Evolutionary conservation across 2,888 invertebrate species (phyloP).

Genomic region (Noctuana brunneofusca): DNA sequence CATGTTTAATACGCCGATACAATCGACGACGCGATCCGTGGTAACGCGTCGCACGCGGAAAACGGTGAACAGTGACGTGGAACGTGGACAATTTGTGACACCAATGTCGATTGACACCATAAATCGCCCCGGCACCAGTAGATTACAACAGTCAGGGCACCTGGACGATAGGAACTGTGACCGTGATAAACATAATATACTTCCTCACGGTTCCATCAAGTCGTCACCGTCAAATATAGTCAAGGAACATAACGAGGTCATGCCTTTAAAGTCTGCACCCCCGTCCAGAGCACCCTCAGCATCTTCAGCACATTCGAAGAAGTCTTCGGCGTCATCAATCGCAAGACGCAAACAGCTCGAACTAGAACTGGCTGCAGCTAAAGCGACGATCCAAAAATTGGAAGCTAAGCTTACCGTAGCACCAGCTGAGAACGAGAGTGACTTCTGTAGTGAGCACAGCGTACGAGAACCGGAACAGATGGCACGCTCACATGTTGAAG

Average conservation of each 20-base stretch:
- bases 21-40: neutral
- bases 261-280: slow-evolving; percentile 3
- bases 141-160: neutral
- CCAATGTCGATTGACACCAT: neutral
- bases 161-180: slow-evolving; percentile 1
- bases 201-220: neutral
- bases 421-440: slow-evolving; percentile 1
- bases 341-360: slow-evolving; percentile 1
- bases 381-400: neutral
- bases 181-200: neutral
- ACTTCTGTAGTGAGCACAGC: neutral
- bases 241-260: neutral
- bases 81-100: neutral
- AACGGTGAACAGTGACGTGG: neutral
- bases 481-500: neutral
- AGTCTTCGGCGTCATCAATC: neutral
- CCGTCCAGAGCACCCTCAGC: neutral
- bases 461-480: neutral
- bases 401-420: neutral
- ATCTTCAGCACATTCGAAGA: neutral
- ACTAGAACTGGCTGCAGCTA: neutral
- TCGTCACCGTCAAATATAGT: slow-evolving; percentile 4
- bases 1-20: neutral
- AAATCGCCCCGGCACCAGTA: neutral
- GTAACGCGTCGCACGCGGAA: neutral